Base-by-base conservation (phyloP, 2,113 vertebrate species). In the Eurypyga helias region DNA sequence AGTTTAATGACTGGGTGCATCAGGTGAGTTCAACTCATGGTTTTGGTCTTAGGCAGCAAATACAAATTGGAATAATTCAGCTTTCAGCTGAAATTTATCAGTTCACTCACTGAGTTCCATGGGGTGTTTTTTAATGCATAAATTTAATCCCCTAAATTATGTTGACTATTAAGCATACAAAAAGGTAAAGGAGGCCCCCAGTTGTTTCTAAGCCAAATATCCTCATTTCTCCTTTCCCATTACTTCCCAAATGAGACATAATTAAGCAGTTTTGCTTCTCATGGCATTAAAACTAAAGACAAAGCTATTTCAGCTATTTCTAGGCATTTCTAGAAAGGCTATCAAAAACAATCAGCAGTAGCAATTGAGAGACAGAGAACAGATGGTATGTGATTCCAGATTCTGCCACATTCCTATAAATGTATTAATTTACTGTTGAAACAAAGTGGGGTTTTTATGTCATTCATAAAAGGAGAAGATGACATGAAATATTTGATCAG, bases 321-420 rank as follows among this genome's bases (percentile, higher is more conserved):
- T 87, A 72, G 70, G 28, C 49, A 66, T 87, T 93, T 96, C 90
- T 69, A 76, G 69, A 64, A 85, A 58, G 54, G 12, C 58, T 91
- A 94, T 94, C 78, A 89, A 88, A 96, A 90, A 13, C 73, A 94
- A 89, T 83, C 77, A 87, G n/a, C 66, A n/a, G 34, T 34, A 83
- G 70, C 83, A 92, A 83, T 79, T 76, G 94, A 94, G 87, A 97
- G 89, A 73, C 62, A 69, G 73, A 66, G 85, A 96, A 94, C 94
- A 97, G 94, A 96, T 96, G 94, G 94, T 67, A 46, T 94, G 66
- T 77, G 92, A 95, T 89, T 92, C 94, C 89, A 95, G 83, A 89
- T 95, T 91, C 95, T 95, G 90, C 52, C 72, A 93, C 91, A 26
- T 90, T 96, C 87, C 79, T 85, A 89, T 87, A 95, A 96, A 96